Evolutionary conservation across 2,888 invertebrate genomes (phyloP).

Genomic region (Gari tellinella): DNA sequence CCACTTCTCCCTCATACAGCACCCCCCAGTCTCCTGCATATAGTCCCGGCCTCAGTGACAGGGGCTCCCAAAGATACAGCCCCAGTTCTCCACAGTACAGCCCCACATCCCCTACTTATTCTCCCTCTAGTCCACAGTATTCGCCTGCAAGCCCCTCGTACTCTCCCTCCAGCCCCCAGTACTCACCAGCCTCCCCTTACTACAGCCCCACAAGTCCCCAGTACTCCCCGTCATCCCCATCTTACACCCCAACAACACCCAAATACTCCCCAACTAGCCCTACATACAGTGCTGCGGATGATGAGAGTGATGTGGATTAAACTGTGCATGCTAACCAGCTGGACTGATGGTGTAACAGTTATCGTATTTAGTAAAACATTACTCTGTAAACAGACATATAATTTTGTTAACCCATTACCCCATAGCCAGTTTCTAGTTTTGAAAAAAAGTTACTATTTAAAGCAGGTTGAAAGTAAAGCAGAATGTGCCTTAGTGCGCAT

Average conservation of each 20-base stretch:
- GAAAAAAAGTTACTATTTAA: too few relatives aligned
- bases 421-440: too few relatives aligned
- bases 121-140: constrained; percentile 80
- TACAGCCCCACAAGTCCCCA: constrained; percentile 88
- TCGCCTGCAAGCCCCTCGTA: constrained; percentile 88
- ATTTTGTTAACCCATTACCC: too few relatives aligned
- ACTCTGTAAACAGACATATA: too few relatives aligned
- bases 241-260: constrained; percentile 85
- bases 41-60: constrained; percentile 71
- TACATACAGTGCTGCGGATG: constrained; percentile 80
- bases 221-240: constrained; percentile 80
- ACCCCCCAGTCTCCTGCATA: constrained; percentile 83
- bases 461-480: too few relatives aligned
- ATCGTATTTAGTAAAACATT: too few relatives aligned
- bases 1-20: constrained; percentile 83
- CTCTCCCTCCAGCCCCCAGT: constrained; percentile 84
- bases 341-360: too few relatives aligned
- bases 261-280: constrained; percentile 87
- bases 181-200: constrained; percentile 86
- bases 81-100: constrained; percentile 80
- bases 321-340: neutral
- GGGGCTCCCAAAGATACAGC: constrained; percentile 79
- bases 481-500: too few relatives aligned
- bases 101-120: constrained; percentile 81
- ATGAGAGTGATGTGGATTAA: constrained; percentile 70